Base-by-base conservation (phyloP, 2,113 vertebrate species). In the Cnemophilus loriae region DNA sequence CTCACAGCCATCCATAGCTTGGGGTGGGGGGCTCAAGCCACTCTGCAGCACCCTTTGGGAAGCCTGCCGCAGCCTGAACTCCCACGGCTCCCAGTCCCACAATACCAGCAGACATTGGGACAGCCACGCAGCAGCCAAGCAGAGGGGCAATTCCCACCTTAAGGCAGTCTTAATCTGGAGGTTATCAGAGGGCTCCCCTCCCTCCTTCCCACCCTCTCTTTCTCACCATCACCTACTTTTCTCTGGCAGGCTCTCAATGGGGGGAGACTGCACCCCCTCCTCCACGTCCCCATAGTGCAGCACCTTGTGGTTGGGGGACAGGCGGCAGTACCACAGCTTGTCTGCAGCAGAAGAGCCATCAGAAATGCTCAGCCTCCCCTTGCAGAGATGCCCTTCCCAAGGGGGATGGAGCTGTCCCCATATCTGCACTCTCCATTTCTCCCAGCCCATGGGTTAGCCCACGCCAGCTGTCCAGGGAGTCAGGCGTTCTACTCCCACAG, bases 221-320 rank as follows among this genome's bases (percentile, higher is more conserved):
- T 70, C 57, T 53, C 67, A 42, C 18, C 35, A 37, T 28, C 90
- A 97, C 99, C 96, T 95, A 99, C 99, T 98, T 97, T 99, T 99
- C 61, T 99, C 98, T 1, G 98, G 96, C 76, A 99, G 98, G 30
- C 90, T 98, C 89, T 99, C 99, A 1, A 99, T 98, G 33, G 98
- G 94, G 3, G 98, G 99, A 5, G 76, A 98, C 7, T 97, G 94
- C 1, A 85, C 68, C 12, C 98, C 98, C 32, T 99, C 99, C 32
- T 99, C 99, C 89, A 99, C 97, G 0, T 99, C 99, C 20, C 99
- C 99, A 1, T 99, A 99, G 97, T 99, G 99, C 86, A 99, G 98
- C 89, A 99, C 98, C 96, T 99, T 99, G 98, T 99, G 99, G 97
- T 99, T 99, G 61, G 99, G 99, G 1, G 99, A 99, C 84, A 99